Conservation (phyloP, 2,888 invertebrate genomes). For the Synanthedon formicaeformis region DNA sequence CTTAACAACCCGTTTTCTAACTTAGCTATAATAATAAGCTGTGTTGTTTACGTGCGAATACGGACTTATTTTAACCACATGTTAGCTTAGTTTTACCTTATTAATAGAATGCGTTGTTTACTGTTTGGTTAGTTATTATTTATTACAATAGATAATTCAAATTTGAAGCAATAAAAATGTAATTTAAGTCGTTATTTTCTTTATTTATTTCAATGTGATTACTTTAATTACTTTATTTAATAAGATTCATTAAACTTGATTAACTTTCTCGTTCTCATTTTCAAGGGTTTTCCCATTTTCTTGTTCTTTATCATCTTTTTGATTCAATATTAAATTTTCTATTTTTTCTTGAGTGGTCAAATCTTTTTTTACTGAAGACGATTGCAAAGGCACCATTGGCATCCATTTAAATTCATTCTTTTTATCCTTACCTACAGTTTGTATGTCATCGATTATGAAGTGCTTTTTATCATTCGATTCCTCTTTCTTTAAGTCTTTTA, state of each 20-base stretch:
- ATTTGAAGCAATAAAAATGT: too few species aligned
- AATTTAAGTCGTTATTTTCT: too few species aligned
- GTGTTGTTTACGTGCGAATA: too few species aligned
- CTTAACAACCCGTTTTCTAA: background rate
- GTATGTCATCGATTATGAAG: constrained; percentile 16
- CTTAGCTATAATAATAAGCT: background rate
- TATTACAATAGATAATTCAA: too few species aligned
- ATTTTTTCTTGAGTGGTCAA: constrained; percentile 12
- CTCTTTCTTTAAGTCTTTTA: constrained; percentile 12
- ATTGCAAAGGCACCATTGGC: constrained; percentile 10
- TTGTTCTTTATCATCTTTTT: constrained; percentile 14
- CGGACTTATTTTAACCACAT: too few species aligned
- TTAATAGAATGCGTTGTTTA: too few species aligned
- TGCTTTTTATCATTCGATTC: constrained; percentile 16
- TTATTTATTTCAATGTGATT: too few species aligned
- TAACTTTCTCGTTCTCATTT: background rate
- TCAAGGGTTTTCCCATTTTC: constrained; percentile 1
- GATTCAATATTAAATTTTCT: constrained; percentile 1
- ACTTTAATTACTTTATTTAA: too few species aligned
- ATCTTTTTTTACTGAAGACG: constrained; percentile 36
- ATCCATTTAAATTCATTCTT: constrained; percentile 12
- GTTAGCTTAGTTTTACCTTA: too few species aligned
- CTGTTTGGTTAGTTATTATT: too few species aligned
- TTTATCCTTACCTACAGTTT: constrained; percentile 36
- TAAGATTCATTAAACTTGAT: too few species aligned